Evolutionary conservation across 2,888 invertebrate species (phyloP).

Genomic region (Plebejus argus): DNA sequence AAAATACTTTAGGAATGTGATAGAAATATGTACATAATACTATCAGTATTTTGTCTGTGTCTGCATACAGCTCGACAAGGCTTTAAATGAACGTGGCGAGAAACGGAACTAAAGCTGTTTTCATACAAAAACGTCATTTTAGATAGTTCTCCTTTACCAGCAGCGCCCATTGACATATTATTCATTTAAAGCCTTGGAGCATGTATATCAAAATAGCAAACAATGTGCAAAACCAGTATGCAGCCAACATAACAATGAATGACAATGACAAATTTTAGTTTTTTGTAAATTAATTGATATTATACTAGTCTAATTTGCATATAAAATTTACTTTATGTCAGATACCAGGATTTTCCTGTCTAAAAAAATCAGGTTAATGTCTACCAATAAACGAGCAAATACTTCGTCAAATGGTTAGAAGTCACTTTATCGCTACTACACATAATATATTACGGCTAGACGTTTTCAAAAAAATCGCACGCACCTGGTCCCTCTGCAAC

Average conservation of each 20-base stretch:
- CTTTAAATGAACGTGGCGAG: too few species aligned
- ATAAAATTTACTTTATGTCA: neutral
- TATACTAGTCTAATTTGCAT: neutral
- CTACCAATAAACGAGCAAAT: neutral
- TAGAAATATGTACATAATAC: neutral
- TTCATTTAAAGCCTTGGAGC: too few species aligned
- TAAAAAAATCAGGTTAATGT: neutral
- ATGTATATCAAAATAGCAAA: neutral
- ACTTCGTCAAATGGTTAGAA: neutral
- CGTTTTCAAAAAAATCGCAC: too few species aligned
- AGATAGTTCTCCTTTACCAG: too few species aligned
- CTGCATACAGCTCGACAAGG: too few species aligned
- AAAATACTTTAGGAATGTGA: too few species aligned
- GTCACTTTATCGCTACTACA: too few species aligned
- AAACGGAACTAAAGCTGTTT: too few species aligned
- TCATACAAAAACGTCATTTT: too few species aligned
- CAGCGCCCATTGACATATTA: too few species aligned
- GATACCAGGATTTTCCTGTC: neutral
- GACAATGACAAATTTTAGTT: neutral
- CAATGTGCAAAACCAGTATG: neutral
- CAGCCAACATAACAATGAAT: neutral
- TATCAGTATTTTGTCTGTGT: neutral
- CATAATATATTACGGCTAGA: too few species aligned
- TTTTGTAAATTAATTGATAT: neutral
- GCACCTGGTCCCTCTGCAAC: conserved; percentile 80